Conservation (phyloP, 2,113 vertebrate species). For the Cyprinodon variegatus region DNA sequence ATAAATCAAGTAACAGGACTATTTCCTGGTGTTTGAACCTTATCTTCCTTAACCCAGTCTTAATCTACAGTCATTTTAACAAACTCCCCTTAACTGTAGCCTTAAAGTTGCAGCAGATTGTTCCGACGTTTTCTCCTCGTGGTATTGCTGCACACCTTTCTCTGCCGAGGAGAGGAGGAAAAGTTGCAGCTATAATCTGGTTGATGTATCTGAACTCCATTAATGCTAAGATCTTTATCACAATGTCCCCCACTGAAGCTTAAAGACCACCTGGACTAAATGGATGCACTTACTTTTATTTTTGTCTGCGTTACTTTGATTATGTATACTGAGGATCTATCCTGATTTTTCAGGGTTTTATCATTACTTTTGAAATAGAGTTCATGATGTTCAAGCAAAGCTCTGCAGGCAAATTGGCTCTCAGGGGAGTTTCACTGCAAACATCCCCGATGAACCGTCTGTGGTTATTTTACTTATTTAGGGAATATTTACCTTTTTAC, state of each 20-base stretch:
- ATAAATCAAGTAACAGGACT: too few relatives aligned
- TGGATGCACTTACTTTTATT: not conserved
- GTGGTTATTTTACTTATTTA: not conserved
- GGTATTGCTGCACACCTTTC: conserved; percentile 5
- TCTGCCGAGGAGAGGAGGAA: conserved; percentile 15
- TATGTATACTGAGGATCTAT: not conserved
- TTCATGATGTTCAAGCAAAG: not conserved
- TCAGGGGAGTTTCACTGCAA: not conserved
- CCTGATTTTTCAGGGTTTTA: too few relatives aligned
- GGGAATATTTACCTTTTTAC: not conserved
- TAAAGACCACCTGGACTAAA: too few relatives aligned
- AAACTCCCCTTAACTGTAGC: not conserved
- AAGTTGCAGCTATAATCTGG: conserved; percentile 37
- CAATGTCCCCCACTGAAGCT: conserved; percentile 22
- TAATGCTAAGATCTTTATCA: conserved; percentile 32
- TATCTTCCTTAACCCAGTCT: too few relatives aligned
- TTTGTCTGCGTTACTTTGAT: not conserved
- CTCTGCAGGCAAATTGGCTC: not conserved
- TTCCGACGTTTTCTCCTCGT: not conserved
- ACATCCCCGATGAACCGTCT: not conserved
- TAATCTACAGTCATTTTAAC: not conserved
- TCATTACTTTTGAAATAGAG: too few relatives aligned
- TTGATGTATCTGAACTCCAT: conserved; percentile 41
- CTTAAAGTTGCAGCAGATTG: not conserved
- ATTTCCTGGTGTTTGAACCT: too few relatives aligned